Base-by-base conservation (phyloP, 1,140 invertebrate genomes). In the Triops cancriformis region DNA sequence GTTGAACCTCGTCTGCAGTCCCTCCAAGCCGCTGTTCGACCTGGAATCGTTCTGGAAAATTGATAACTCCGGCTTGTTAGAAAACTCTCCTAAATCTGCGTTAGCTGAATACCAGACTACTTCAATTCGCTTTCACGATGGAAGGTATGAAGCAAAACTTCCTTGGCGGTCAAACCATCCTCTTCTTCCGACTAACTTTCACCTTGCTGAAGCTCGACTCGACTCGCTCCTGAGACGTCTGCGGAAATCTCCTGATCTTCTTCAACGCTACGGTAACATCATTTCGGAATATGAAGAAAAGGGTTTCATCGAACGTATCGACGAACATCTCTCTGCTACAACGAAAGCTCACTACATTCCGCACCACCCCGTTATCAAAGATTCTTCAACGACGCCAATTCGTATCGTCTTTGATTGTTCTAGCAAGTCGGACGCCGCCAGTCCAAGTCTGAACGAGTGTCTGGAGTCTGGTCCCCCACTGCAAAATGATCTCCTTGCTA, bases 241-340 rank as follows among this genome's bases (percentile, higher is more conserved):
- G 37, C 51, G 72, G 51, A 72, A 77, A 26, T 2, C 42, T 28
- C 18, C 42, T 10, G 42, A 18, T 14, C 51, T 73, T 23, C 51
- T 77, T 26, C 27, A 42, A 42, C 18, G 51, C n/a, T 77, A 77
- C 51, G 23, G 64, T 72, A 18, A 77, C 18, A 77, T 77, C n/a
- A 72, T 77, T 28, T 28, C 26, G 12, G 37, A 75, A 75, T 41
- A 75, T 75, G 28, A 75, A 75, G 28, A 10, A 41, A 74, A 2
- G 31, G 18, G 74, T 75, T 42, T 77, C n/a, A 77, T 77, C 64
- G 76, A 77, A 23, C 26, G 72, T 31, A 51, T 77, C 23, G 28
- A 51, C 26, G 4, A 64, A 2, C 11, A 6, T 72, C 76, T n/a
- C 0, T 64, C 42, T 18, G 26, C 11, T 75, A 75, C n/a, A 23